Percentiles rank a stretch among this genome's conserved stretches.
Evolutionary conservation across 2,797 vertebrate genomes (phyloP).

Genomic region (Lindbergichthys nudifrons): DNA sequence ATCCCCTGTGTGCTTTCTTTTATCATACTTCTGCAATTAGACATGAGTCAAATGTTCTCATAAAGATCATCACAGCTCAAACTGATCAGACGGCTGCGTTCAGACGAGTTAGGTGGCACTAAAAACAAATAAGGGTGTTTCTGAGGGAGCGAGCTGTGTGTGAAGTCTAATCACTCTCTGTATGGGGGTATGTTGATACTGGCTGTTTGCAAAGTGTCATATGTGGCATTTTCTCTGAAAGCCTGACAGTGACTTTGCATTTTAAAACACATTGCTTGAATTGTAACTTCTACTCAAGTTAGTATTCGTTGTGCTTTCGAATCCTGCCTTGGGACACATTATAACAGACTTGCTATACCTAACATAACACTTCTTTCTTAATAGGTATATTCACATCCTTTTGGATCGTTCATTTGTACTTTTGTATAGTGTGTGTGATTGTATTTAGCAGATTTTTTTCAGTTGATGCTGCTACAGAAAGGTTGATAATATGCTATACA

Average conservation of each 20-base stretch:
- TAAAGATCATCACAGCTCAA: slow-evolving; percentile 31
- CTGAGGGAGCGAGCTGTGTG: not conserved
- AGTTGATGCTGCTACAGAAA: too few species aligned
- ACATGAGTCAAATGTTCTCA: slow-evolving; percentile 34
- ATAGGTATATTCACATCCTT: too few species aligned
- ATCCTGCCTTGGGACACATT: too few species aligned
- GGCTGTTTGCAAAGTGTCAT: slow-evolving; percentile 19
- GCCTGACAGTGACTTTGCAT: slow-evolving; percentile 35
- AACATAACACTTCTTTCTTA: too few species aligned
- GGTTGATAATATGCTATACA: too few species aligned
- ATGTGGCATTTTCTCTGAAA: not conserved
- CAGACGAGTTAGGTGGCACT: slow-evolving; percentile 18
- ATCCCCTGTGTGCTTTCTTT: slow-evolving; percentile 24
- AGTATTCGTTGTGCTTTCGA: too few species aligned
- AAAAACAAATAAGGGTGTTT: slow-evolving; percentile 25
- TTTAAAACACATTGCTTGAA: slow-evolving; percentile 10
- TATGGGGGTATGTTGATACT: not conserved
- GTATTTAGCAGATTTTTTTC: too few species aligned
- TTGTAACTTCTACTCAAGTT: not conserved
- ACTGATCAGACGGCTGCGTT: not conserved
- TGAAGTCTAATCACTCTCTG: slow-evolving; percentile 24
- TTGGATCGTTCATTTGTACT: too few species aligned
- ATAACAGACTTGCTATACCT: too few species aligned
- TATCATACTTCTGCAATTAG: slow-evolving; percentile 39
- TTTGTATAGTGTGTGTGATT: too few species aligned